These are phyloP conservation scores for Rallus crepitans DNA, from an alignment of 2,797 vertebrate genomes.

Conservation along the genomic window DNA sequence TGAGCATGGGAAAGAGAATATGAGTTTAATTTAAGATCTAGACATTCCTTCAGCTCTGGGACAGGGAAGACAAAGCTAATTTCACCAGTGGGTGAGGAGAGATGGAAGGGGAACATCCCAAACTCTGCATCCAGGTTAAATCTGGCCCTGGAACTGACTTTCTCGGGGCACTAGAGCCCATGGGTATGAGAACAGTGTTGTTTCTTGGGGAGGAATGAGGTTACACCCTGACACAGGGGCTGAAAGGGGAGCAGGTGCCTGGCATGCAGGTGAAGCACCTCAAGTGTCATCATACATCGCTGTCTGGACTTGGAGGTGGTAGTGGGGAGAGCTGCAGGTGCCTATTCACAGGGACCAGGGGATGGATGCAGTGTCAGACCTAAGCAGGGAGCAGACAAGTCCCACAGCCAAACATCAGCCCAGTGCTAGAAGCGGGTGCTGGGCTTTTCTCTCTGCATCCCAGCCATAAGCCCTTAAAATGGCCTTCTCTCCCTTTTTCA, in stretches of 20 bases:
- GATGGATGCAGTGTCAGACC: background rate
- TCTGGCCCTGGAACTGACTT: background rate
- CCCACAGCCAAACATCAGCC: background rate
- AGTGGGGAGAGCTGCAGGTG: background rate
- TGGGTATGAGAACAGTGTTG: background rate
- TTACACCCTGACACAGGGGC: background rate
- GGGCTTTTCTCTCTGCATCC: background rate
- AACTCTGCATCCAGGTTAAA: background rate
- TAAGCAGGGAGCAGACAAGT: background rate
- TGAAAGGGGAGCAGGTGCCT: background rate
- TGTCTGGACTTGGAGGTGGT: background rate
- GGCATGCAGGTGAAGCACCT: background rate
- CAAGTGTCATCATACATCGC: accelerated
- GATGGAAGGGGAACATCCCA: background rate
- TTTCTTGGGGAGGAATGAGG: background rate
- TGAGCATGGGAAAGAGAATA: background rate
- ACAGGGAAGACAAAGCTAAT: conserved; percentile 61
- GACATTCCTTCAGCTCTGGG: conserved; percentile 48
- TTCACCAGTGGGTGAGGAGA: background rate
- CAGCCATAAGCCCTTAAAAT: background rate
- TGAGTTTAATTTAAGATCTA: conserved; percentile 65
- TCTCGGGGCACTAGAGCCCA: background rate
- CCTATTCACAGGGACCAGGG: background rate
- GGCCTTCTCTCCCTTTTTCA: background rate
- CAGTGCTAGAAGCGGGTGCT: accelerated